Conservation (phyloP, 2,797 vertebrate species). For the Varecia variegata region DNA sequence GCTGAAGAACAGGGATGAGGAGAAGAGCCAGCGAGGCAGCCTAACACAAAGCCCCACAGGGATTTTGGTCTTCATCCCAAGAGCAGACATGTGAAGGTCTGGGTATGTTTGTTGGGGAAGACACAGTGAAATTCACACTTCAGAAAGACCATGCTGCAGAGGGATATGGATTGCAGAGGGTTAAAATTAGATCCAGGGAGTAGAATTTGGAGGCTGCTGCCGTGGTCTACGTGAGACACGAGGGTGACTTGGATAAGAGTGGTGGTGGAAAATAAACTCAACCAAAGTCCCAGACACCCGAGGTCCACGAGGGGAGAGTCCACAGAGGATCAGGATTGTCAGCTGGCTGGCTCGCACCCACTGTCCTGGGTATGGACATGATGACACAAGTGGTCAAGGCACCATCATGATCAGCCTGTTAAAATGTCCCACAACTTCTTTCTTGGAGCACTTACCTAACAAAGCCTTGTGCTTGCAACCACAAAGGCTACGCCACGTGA, state of each 20-base stretch:
- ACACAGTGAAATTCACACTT: not conserved
- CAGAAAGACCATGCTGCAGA: not conserved
- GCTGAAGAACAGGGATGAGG: not conserved
- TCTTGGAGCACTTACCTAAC: not conserved
- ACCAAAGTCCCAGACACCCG: not conserved
- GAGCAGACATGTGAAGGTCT: not conserved
- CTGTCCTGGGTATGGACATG: not conserved
- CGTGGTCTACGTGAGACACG: fast-evolving
- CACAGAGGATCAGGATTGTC: no score
- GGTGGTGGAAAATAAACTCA: not conserved
- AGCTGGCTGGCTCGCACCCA: not conserved
- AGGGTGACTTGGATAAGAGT: not conserved
- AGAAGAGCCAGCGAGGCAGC: not conserved
- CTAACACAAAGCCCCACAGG: not conserved
- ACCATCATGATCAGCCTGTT: not conserved
- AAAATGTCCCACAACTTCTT: not conserved
- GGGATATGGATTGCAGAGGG: no score
- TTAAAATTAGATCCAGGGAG: not conserved
- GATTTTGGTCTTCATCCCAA: not conserved
- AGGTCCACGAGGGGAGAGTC: not conserved
- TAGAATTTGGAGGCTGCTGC: not conserved
- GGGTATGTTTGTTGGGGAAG: not conserved
- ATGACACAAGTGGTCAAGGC: not conserved
- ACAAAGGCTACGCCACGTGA: not conserved
- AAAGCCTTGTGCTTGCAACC: not conserved